phyloP scores from a whole-genome alignment of 2,888 invertebrate genomes.

The Stenichneumon culpator region DNA sequence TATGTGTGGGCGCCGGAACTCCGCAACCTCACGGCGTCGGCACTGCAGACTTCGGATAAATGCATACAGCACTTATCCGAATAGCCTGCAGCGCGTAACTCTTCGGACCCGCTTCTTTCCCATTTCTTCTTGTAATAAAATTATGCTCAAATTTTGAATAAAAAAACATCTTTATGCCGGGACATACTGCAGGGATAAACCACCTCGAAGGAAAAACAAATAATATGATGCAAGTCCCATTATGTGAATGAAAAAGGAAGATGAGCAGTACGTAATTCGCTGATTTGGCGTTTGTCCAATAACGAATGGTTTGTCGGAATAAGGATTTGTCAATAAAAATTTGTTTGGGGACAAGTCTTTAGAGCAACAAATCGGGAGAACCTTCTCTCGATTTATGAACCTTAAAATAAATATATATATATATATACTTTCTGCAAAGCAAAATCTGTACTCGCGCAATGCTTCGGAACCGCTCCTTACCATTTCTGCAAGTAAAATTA shows the following conservation, averaged over 20 bases:
- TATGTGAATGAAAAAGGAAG: too few species aligned
- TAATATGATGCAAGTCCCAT: neutral
- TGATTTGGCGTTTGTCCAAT: neutral
- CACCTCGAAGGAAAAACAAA: neutral
- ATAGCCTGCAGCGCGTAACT: neutral
- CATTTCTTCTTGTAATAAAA: neutral
- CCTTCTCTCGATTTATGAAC: too few species aligned
- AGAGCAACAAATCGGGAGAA: too few species aligned
- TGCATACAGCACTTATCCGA: neutral
- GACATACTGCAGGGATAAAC: too few species aligned
- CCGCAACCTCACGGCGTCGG: neutral
- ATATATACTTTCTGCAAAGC: too few species aligned
- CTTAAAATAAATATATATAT: too few species aligned
- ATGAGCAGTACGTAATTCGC: neutral
- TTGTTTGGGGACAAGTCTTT: too few species aligned
- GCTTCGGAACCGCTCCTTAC: neutral
- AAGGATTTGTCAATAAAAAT: too few species aligned
- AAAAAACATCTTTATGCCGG: too few species aligned
- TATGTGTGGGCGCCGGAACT: conserved; percentile 6
- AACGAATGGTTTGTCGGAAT: neutral
- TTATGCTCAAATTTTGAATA: neutral
- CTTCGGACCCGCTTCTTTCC: neutral
- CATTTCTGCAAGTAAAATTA: neutral
- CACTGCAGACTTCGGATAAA: conserved; percentile 5
- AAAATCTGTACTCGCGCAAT: neutral